Conservation (phyloP, 2,888 invertebrate species). For the Dione vanillae region DNA sequence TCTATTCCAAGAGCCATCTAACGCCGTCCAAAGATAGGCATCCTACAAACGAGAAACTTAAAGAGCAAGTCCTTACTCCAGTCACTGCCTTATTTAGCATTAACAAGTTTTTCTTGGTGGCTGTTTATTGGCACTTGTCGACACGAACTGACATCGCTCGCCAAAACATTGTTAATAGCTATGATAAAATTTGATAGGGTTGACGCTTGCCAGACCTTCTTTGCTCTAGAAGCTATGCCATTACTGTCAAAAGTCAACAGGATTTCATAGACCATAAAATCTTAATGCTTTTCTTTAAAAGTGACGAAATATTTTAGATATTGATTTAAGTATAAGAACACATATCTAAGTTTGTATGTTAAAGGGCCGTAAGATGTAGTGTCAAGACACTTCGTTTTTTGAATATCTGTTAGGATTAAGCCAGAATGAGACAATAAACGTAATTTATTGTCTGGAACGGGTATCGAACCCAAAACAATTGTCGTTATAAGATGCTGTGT, state of each 20-base stretch:
- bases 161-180: conserved; percentile 75
- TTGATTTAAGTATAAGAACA: neutral
- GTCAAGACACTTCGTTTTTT: no score
- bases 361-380: no score
- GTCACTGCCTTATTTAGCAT: conserved; percentile 24
- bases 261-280: conserved; percentile 25
- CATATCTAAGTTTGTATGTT: no score
- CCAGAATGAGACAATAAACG: no score
- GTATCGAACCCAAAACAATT: no score
- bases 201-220: conserved; percentile 56
- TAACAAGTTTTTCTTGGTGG: conserved; percentile 41
- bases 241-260: conserved; percentile 59
- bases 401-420: no score
- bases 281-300: conserved; percentile 8
- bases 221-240: conserved; percentile 49
- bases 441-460: no score
- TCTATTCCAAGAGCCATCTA: neutral
- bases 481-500: no score
- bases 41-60: conserved; percentile 23
- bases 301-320: neutral
- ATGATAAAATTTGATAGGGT: conserved; percentile 77
- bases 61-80: conserved; percentile 19
- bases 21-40: conserved; percentile 18
- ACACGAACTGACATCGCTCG: conserved; percentile 61
- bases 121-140: conserved; percentile 56